Percentiles rank a stretch among this genome's conserved stretches.
These are phyloP conservation scores for Idris sp. DNA, from an alignment of 1,140 invertebrate genomes.

Conservation along the genomic window DNA sequence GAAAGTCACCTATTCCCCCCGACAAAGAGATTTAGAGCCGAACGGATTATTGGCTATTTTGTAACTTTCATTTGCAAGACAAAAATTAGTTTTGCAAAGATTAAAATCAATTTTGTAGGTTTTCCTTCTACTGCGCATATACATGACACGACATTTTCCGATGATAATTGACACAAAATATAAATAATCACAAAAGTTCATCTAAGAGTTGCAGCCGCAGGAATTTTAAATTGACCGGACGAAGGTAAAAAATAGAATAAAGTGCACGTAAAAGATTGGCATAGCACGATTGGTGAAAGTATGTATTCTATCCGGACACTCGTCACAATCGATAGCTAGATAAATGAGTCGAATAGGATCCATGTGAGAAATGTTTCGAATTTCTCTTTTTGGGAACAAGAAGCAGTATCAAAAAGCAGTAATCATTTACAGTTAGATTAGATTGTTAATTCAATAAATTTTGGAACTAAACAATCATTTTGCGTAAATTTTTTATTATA, in stretches of 20 bases:
- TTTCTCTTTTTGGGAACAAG: conserved; percentile 21
- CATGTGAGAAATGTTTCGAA: conserved; percentile 38
- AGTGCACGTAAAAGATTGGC: conserved; percentile 36
- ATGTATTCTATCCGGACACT: conserved; percentile 27
- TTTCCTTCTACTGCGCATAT: too few species aligned
- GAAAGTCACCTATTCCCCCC: conserved; percentile 64
- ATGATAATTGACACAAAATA: conserved; percentile 23
- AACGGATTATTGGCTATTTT: conserved; percentile 65
- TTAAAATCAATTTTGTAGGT: too few species aligned
- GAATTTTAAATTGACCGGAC: conserved; percentile 55
- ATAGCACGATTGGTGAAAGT: conserved; percentile 52
- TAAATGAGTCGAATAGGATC: conserved; percentile 59
- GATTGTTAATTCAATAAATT: too few species aligned
- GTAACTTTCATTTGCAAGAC: too few species aligned
- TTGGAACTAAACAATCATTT: too few species aligned
- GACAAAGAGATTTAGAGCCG: conserved; percentile 69
- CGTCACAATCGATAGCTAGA: conserved; percentile 60
- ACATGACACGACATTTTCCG: conserved; percentile 39
- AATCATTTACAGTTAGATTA: too few species aligned
- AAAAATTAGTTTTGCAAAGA: too few species aligned
- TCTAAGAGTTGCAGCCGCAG: too few species aligned
- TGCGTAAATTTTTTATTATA: too few species aligned
- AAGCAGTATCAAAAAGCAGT: too few species aligned
- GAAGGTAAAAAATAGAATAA: conserved; percentile 36
- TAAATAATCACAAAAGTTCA: conserved; percentile 27